Evolutionary conservation across 2,888 invertebrate species (phyloP).

Genomic region (Belgica antarctica): DNA sequence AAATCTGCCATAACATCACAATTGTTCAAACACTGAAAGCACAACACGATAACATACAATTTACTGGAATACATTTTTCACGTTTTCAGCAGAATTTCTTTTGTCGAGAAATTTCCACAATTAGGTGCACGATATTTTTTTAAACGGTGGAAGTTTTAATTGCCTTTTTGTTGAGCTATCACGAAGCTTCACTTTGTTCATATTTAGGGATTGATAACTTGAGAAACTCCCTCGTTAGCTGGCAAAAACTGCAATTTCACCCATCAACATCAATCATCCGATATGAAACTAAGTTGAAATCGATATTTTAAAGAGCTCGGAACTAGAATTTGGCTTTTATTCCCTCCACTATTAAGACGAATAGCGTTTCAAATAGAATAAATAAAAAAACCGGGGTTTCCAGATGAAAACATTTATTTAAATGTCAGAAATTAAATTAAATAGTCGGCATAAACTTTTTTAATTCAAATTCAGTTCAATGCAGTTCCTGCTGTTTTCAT

Average conservation of each 20-base stretch:
- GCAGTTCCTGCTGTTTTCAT: no score
- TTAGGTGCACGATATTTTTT: background rate
- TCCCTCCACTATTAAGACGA: background rate
- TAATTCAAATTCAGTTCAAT: no score
- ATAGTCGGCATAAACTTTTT: no score
- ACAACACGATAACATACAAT: slow-evolving; percentile 1
- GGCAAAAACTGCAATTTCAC: background rate
- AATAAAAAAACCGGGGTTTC: no score
- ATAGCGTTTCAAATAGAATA: no score
- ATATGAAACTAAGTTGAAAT: slow-evolving; percentile 26
- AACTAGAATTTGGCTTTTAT: background rate
- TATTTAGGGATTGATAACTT: background rate
- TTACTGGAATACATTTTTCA: background rate
- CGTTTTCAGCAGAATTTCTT: background rate
- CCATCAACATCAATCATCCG: slow-evolving; percentile 25
- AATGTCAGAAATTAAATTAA: no score
- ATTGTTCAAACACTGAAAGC: slow-evolving; percentile 7
- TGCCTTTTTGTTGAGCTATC: slow-evolving; percentile 4
- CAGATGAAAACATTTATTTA: no score
- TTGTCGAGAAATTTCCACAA: background rate
- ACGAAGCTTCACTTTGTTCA: background rate
- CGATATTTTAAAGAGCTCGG: slow-evolving; percentile 31
- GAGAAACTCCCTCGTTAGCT: no score
- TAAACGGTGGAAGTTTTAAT: background rate
- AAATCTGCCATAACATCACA: background rate